Evolutionary conservation across 1,140 invertebrate genomes (phyloP).

Genomic region (Euwallacea similis): DNA sequence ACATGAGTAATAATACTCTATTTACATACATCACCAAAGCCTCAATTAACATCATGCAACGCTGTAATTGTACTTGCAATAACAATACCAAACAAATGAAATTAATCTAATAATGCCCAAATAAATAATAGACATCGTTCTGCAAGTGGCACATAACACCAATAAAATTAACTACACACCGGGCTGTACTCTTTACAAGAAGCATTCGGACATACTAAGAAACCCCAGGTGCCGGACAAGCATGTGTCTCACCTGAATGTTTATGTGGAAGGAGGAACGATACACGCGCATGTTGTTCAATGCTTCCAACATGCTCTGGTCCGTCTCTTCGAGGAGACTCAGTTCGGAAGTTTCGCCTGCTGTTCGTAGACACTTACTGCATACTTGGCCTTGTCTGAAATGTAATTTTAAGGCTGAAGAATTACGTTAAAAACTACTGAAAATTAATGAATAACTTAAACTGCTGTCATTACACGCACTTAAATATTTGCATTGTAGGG

Average conservation of each 20-base stretch:
- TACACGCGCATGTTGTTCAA: conserved; percentile 55
- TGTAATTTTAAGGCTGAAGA: too few relatives aligned
- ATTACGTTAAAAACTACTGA: too few relatives aligned
- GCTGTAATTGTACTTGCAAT: too few relatives aligned
- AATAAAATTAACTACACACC: not conserved
- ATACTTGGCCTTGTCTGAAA: conserved; percentile 74
- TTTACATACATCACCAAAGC: too few relatives aligned
- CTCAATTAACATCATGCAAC: too few relatives aligned
- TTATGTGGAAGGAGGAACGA: conserved; percentile 52
- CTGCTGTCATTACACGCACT: too few relatives aligned
- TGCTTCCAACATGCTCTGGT: conserved; percentile 66
- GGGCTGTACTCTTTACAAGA: conserved; percentile 35
- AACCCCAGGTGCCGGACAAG: conserved; percentile 46
- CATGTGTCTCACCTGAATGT: conserved; percentile 50
- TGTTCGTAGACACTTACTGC: conserved; percentile 72
- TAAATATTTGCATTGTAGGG: too few relatives aligned
- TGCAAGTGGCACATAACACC: not conserved
- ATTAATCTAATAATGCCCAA: not conserved
- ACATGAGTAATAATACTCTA: too few relatives aligned
- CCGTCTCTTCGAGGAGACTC: conserved; percentile 67
- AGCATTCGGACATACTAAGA: conserved; percentile 47
- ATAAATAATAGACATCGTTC: not conserved
- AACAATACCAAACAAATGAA: too few relatives aligned
- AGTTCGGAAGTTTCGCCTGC: conserved; percentile 65
- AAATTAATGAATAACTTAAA: too few relatives aligned